Conservation (phyloP, 2,797 vertebrate genomes). For the Tapirus indicus region DNA sequence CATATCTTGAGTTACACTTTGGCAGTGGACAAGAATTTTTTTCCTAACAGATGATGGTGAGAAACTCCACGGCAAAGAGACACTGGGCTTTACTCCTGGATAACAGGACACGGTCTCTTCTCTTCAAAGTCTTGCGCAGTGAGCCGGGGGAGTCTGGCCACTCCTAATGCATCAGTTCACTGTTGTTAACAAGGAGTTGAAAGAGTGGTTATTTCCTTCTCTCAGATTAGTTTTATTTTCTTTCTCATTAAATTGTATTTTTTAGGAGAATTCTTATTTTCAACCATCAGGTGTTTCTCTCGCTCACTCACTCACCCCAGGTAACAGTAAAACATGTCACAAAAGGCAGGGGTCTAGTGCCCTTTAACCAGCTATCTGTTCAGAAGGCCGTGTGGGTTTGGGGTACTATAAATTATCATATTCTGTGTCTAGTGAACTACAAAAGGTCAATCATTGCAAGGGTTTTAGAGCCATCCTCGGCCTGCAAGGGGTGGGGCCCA, state of each 20-base stretch:
- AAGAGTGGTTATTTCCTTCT: neutral
- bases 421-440: neutral
- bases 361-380: neutral
- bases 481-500: neutral
- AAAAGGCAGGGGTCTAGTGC: neutral
- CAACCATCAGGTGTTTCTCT: neutral
- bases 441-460: neutral
- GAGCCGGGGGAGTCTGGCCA: neutral
- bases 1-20: conserved; percentile 71
- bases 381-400: neutral
- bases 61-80: neutral
- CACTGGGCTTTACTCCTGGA: neutral
- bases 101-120: neutral
- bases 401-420: neutral
- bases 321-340: neutral
- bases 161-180: neutral
- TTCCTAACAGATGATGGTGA: neutral
- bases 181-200: neutral
- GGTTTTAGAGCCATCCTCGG: neutral
- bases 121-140: neutral
- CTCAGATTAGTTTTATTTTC: neutral
- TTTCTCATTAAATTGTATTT: neutral
- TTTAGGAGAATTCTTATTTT: conserved; percentile 36
- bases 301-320: neutral
- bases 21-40: conserved; percentile 47